phyloP scores from a whole-genome alignment of 2,797 vertebrate species.

The Melanotaenia boesemani region DNA sequence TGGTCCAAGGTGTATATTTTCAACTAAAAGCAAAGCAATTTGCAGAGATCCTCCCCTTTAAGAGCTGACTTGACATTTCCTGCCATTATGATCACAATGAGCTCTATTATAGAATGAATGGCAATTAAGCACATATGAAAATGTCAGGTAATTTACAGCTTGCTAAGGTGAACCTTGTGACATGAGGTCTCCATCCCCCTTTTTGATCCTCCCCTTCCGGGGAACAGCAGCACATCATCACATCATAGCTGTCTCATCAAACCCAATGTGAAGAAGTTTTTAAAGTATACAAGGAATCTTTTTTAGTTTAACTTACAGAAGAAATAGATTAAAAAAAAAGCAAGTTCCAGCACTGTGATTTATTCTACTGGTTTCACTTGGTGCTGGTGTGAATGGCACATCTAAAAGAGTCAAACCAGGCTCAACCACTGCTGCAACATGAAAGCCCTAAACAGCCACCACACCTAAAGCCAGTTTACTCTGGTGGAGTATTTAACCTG shows the following conservation, averaged over 20 bases:
- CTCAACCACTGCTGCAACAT: no score
- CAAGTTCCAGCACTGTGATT: no score
- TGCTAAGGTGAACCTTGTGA: slow-evolving; percentile 56
- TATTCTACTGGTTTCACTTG: no score
- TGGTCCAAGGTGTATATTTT: slow-evolving; percentile 69
- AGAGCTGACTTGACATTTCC: slow-evolving; percentile 83
- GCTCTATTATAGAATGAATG: slow-evolving; percentile 79
- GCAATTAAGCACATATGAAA: slow-evolving; percentile 80
- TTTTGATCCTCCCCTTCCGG: slow-evolving; percentile 13
- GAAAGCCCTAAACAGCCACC: no score
- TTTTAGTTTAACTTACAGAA: background rate
- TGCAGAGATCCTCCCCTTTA: slow-evolving; percentile 71
- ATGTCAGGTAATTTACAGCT: slow-evolving; percentile 81
- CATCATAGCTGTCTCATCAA: background rate
- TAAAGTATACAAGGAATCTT: slow-evolving; percentile 9
- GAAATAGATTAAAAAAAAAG: background rate
- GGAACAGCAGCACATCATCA: background rate
- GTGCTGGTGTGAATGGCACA: no score
- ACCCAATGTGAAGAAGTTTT: slow-evolving; percentile 1
- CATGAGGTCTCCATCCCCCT: slow-evolving; percentile 37
- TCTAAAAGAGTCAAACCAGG: no score
- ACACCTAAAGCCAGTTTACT: no score
- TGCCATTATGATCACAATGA: slow-evolving; percentile 78
- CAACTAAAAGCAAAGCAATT: slow-evolving; percentile 77
- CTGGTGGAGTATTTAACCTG: no score